These are phyloP conservation scores for Melangyna quadrimaculata DNA, from an alignment of 2,888 invertebrate genomes.

Conservation along the genomic window DNA sequence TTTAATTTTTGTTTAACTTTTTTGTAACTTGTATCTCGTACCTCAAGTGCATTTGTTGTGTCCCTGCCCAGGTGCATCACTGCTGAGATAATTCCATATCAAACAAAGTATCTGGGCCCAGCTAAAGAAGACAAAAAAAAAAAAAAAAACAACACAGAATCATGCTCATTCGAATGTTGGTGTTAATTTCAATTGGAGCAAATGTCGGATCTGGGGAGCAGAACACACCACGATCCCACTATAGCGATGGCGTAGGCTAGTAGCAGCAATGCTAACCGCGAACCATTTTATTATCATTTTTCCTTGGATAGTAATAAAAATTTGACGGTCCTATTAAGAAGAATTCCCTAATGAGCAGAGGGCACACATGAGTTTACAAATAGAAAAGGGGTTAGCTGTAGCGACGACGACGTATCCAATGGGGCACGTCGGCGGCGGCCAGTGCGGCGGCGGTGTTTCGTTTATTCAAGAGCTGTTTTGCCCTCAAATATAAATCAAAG, in stretches of 20 bases:
- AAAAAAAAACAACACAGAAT: constrained; percentile 3
- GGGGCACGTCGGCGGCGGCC: neutral
- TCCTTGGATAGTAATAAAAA: constrained; percentile 52
- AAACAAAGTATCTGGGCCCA: neutral
- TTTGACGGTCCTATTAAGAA: constrained; percentile 68
- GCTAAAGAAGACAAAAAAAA: neutral
- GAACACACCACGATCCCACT: neutral
- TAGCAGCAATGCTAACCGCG: constrained; percentile 45
- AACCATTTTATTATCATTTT: constrained; percentile 57
- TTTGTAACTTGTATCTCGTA: neutral
- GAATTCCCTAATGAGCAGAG: constrained; percentile 69
- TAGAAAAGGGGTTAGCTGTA: neutral
- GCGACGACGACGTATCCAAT: neutral
- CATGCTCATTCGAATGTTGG: constrained; percentile 59
- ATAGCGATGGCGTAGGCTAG: constrained; percentile 44
- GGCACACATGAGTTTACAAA: constrained; percentile 42
- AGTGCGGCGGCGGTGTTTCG: too few species aligned
- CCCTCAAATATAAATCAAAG: constrained; percentile 45
- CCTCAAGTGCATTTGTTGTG: neutral
- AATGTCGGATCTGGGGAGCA: neutral
- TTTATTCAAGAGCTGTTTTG: constrained; percentile 21
- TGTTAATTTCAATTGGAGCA: constrained; percentile 70
- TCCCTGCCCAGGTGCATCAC: constrained; percentile 34
- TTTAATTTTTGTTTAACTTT: constrained; percentile 43
- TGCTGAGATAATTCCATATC: constrained; percentile 15